phyloP scores from a whole-genome alignment of 2,888 invertebrate genomes.

The Omphaloscelis lunosa region DNA sequence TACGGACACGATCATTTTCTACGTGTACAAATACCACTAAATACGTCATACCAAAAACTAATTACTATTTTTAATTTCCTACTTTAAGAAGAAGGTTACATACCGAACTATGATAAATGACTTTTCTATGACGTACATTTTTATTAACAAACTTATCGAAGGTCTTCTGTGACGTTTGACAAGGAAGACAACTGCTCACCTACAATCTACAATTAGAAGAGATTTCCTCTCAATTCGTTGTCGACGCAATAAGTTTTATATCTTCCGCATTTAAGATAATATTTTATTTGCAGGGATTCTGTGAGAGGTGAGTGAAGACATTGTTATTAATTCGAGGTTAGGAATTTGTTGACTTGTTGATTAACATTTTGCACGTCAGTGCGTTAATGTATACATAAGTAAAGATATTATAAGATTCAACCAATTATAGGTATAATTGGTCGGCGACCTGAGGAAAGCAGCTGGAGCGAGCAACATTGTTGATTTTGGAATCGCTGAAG shows the following conservation, averaged over 20 bases:
- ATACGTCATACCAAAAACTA: background rate
- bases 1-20: too few species aligned
- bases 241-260: conserved; percentile 35
- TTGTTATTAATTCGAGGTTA: conserved; percentile 52
- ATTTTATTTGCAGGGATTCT: conserved; percentile 65
- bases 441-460: background rate
- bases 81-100: conserved; percentile 34
- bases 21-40: too few species aligned
- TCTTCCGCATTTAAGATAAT: conserved; percentile 65
- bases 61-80: conserved; percentile 22
- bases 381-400: background rate
- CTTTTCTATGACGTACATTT: conserved; percentile 38
- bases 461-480: background rate
- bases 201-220: conserved; percentile 39
- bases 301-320: conserved; percentile 33
- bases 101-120: conserved; percentile 29
- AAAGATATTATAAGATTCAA: background rate
- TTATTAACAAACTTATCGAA: conserved; percentile 27
- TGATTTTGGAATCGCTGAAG: conserved; percentile 19
- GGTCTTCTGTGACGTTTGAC: conserved; percentile 52
- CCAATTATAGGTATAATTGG: background rate
- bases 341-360: conserved; percentile 19
- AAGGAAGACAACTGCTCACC: conserved; percentile 45
- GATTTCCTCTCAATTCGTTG: conserved; percentile 49
- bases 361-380: conserved; percentile 33